Evolutionary conservation across 2,113 vertebrate species (phyloP), one percentile per base, ranked within the genome.

Genomic region (Coreoperca whiteheadi): DNA sequence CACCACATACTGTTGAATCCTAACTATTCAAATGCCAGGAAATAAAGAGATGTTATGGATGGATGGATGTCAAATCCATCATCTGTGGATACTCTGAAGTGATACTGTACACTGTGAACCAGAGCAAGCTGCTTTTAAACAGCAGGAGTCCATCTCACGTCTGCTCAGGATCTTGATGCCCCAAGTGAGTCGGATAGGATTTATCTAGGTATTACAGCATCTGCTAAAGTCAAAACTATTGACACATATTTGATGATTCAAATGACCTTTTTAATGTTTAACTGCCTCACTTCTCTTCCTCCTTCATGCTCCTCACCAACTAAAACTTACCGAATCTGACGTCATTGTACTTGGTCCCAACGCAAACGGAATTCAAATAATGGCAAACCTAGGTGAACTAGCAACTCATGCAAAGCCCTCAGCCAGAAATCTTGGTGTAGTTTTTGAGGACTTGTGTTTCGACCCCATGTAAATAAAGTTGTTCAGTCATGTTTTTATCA

Each of bases 1-100:
- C 68, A 14, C 71, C 66, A n/a, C 79, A 60, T n/a, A 63, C 60
- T 73, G 67, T 37, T 75, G 41, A 68, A 74, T 77, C 57, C 57
- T 16, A 72, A 67, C 25, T 50, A 69, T 77, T 80, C 53, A 69
- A 84, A 77, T 12, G 23, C 18, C 66, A 28, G 34, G 39, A 15
- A 56, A 63, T 41, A 57, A 41, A 70, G 23, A 25, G 16, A 51
- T 30, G 54, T 76, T 64, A 48, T 66, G 74, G 46, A 66, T 0
- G 18, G 68, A 69, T n/a, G n/a, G n/a, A n/a, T n/a, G 41, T 50
- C 25, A 54, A 28, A 79, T 81, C 85, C 54, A 60, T 78, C 84
- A 73, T 46, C 16, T 57, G 65, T 4, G 64, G 71, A 79, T 6
- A 32, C 63, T 56, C 67, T 71, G 46, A 69, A 67, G 46, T 61